Evolutionary conservation across 2,888 invertebrate species (phyloP), one percentile per base, ranked within the genome.

Genomic region (Antheraea yamamai): DNA sequence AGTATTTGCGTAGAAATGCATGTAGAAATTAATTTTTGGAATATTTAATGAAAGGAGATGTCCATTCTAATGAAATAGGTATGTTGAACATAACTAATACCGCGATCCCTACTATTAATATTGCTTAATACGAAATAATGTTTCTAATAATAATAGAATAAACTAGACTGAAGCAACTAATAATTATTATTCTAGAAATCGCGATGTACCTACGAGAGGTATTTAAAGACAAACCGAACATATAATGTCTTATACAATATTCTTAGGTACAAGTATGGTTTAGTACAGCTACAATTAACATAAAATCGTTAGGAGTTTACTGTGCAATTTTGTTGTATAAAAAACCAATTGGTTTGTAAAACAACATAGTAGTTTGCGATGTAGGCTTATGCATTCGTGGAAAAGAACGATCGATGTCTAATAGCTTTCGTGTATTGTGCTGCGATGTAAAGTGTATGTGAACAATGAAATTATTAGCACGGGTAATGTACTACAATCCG

Each of bases 351-450:
- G 6, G 4, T 23, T 23, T 61, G 61, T 66, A 26, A 30, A 70
- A 18, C 70, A 39, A 70, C 35, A 70, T 39, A 20, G 70, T 70
- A 70, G 39, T 39, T 39, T 39, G n/a, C 39, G 12, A 70, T 70
- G 39, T 70, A 70, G 70, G 39, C 39, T 70, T 39, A 39, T 70
- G 70, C 39, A 39, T 70, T 70, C 70, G n/a, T 70, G 39, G 70
- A 70, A 70, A 35, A n/a, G 10, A 39, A 35, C 39, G 70, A 70
- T 70, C 70, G 70, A 70, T 39, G 35, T 39, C 70, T 70, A 70
- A 39, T 70, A 70, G 14, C 73, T 18, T 30, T 66, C 58, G 61
- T 73, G 73, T 73, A 47, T 61, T 58, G 35, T 70, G 39, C 39
- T 39, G 18, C 20, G 68, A 39, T 3, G 20, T 23, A 12, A 12